These are phyloP conservation scores for Pherbina coryleti DNA, from an alignment of 2,888 invertebrate species.

Conservation along the genomic window DNA sequence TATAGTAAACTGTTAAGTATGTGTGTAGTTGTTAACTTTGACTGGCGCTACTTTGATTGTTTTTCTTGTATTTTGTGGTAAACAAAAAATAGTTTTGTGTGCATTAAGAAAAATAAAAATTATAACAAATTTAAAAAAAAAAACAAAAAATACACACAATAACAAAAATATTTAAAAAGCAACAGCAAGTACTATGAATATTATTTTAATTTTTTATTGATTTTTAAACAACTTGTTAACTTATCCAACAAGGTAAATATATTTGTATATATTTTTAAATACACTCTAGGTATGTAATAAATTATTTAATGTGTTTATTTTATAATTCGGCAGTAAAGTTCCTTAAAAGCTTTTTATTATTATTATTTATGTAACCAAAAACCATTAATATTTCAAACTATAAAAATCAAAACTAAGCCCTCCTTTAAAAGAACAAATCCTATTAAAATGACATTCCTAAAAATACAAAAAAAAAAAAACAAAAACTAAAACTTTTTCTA, in stretches of 20 bases:
- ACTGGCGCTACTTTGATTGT: not conserved
- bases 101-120: not conserved
- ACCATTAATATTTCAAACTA: too few relatives aligned
- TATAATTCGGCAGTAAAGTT: too few relatives aligned
- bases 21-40: not conserved
- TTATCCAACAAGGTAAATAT: conserved; percentile 10
- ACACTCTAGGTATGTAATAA: too few relatives aligned
- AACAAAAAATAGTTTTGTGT: not conserved
- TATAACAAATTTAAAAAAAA: not conserved
- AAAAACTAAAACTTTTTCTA: not conserved
- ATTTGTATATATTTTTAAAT: not conserved
- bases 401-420: not conserved
- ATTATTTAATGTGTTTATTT: too few relatives aligned
- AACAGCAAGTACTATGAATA: not conserved
- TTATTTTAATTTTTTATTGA: not conserved
- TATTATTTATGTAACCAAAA: too few relatives aligned
- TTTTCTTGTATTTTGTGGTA: not conserved
- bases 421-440: not conserved
- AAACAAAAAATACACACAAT: not conserved
- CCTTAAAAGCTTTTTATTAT: too few relatives aligned
- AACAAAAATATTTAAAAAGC: not conserved
- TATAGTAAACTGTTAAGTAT: not conserved
- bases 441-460: not conserved
- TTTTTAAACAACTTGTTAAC: not conserved
- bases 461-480: not conserved